Evolutionary conservation across 1,140 invertebrate species (phyloP).

Genomic region (Euwallacea fornicatus): DNA sequence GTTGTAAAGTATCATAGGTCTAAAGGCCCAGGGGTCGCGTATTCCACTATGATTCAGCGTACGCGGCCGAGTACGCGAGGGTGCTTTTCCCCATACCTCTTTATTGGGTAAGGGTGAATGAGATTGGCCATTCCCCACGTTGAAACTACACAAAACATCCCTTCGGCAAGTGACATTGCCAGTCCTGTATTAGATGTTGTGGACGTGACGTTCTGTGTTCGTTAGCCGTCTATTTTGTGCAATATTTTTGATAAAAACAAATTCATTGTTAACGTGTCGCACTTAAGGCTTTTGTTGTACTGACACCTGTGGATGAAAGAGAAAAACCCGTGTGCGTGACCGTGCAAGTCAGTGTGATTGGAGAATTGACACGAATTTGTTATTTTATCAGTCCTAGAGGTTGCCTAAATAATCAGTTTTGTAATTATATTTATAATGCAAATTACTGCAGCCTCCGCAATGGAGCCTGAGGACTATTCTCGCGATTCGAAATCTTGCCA

Average conservation of each 20-base stretch:
- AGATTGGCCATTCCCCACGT: constrained; percentile 50
- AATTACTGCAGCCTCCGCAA: constrained; percentile 47
- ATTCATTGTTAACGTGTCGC: not conserved
- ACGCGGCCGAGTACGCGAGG: constrained; percentile 39
- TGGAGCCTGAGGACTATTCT: constrained; percentile 18
- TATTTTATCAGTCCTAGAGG: too few relatives aligned
- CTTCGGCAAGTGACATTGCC: constrained; percentile 46
- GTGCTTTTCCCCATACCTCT: constrained; percentile 51
- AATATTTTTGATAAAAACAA: constrained; percentile 20
- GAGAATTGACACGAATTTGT: too few relatives aligned
- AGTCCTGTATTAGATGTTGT: constrained; percentile 54
- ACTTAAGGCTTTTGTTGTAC: not conserved
- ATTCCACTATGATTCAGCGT: constrained; percentile 49
- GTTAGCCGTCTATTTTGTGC: constrained; percentile 42
- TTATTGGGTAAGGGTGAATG: constrained; percentile 54
- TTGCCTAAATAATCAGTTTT: too few relatives aligned
- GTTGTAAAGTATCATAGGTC: too few relatives aligned
- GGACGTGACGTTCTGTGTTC: constrained; percentile 53
- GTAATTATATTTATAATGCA: constrained; percentile 40
- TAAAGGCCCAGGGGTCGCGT: constrained; percentile 2
- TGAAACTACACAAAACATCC: constrained; percentile 50
- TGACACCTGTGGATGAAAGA: constrained; percentile 7
- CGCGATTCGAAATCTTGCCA: constrained; percentile 21
- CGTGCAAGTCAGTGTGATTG: too few relatives aligned
- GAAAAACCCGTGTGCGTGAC: too few relatives aligned